Percentiles rank a stretch among this genome's conserved stretches.
Conservation (phyloP, 2,113 vertebrate genomes). For the Mesembrinibis cayennensis region DNA sequence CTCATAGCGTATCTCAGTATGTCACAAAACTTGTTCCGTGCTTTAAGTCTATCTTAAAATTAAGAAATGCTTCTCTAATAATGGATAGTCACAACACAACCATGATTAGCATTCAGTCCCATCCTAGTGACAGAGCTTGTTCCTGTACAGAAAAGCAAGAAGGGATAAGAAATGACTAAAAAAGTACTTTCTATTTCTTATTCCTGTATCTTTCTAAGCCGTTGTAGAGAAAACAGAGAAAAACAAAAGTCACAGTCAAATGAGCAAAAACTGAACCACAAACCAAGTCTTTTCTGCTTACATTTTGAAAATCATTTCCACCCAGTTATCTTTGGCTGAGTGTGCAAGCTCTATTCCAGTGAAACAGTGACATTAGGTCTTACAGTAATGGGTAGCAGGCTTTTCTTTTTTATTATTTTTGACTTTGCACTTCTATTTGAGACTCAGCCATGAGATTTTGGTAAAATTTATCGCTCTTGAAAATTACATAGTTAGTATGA, state of each 20-base stretch:
- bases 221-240: background rate
- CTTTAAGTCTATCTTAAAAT: background rate
- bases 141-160: background rate
- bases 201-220: background rate
- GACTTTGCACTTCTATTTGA: background rate
- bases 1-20: background rate
- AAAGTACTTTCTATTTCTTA: background rate
- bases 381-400: background rate
- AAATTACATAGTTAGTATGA: constrained; percentile 1
- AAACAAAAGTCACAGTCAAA: background rate
- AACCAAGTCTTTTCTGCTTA: background rate
- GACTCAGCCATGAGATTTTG: background rate
- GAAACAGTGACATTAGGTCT: background rate
- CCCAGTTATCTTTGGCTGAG: background rate
- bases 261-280: background rate
- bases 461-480: background rate
- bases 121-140: background rate
- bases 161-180: background rate
- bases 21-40: background rate
- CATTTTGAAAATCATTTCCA: constrained; percentile 5
- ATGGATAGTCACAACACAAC: background rate
- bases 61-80: background rate
- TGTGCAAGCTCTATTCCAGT: background rate
- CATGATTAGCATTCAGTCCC: background rate
- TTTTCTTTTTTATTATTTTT: background rate